These are phyloP conservation scores for Carduelis carduelis DNA, from an alignment of 2,797 vertebrate species.

Conservation along the genomic window DNA sequence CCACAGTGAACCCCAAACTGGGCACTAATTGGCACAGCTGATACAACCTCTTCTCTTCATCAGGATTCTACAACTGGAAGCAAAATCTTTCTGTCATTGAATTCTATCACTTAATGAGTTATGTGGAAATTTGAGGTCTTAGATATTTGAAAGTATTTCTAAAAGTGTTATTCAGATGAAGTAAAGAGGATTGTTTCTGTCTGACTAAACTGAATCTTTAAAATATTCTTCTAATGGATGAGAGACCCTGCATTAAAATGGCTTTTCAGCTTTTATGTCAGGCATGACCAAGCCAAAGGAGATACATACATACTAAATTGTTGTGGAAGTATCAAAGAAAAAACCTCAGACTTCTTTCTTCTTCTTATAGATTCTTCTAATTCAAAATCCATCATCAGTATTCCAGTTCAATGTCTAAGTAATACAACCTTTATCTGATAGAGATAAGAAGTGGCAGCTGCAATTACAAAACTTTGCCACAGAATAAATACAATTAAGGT, in stretches of 20 bases:
- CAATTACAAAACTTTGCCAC: slow-evolving; percentile 52
- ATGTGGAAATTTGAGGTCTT: background rate
- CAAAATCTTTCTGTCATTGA: background rate
- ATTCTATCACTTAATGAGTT: background rate
- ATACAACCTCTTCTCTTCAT: background rate
- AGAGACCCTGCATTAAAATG: background rate
- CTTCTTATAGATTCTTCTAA: background rate
- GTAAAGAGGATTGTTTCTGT: background rate
- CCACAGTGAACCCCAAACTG: background rate
- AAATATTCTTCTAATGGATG: background rate
- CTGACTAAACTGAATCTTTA: background rate
- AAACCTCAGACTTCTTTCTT: background rate
- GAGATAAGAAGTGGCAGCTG: slow-evolving; percentile 52
- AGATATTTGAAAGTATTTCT: background rate
- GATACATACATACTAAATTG: background rate
- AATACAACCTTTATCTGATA: slow-evolving; percentile 56
- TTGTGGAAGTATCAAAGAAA: background rate
- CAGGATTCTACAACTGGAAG: background rate
- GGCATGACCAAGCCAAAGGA: background rate
- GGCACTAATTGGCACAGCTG: background rate
- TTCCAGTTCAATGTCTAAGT: slow-evolving; percentile 44
- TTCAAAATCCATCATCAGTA: slow-evolving; percentile 15
- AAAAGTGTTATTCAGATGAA: background rate
- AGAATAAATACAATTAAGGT: slow-evolving; percentile 57
- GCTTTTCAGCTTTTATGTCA: slow-evolving; percentile 7